Percentiles rank a stretch among this genome's conserved stretches.
These are phyloP conservation scores for Adoxophyes honmai DNA, from an alignment of 1,140 invertebrate genomes.

Conservation along the genomic window DNA sequence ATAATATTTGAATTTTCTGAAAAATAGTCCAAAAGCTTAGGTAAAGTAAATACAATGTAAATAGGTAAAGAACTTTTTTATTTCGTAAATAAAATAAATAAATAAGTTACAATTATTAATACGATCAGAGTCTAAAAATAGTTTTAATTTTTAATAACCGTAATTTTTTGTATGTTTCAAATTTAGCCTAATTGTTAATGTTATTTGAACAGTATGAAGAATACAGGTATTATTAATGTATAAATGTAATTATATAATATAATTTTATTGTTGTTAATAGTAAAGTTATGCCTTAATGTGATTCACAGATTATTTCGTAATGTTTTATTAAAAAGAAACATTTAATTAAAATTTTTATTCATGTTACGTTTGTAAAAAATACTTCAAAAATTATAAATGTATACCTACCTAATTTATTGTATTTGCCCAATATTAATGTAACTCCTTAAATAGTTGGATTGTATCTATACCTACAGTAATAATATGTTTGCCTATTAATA, in stretches of 20 bases:
- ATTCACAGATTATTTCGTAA: not conserved
- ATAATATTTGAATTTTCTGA: not conserved
- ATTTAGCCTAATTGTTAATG: not conserved
- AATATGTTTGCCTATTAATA: slow-evolving; percentile 1
- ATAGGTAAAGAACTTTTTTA: not conserved
- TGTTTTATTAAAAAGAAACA: no score
- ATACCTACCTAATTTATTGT: no score
- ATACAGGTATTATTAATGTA: slow-evolving; percentile 1
- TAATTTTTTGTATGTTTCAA: not conserved
- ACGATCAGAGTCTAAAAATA: no score
- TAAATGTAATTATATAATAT: slow-evolving; percentile 1
- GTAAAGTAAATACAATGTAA: slow-evolving; percentile 9
- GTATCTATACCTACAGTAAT: not conserved
- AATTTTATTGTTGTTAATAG: slow-evolving; percentile 13
- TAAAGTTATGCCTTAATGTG: slow-evolving; percentile 12
- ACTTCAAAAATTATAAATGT: no score
- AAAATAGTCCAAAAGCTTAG: slow-evolving; percentile 5
- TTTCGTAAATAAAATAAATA: slow-evolving; percentile 15
- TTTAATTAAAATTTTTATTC: no score
- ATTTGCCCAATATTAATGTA: not conserved
- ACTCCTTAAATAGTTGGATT: not conserved
- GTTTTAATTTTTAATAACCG: no score
- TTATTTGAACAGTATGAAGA: not conserved
- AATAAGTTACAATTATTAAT: no score
- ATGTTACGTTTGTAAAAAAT: no score